Evolutionary conservation across 2,113 vertebrate genomes (phyloP).

Genomic region (Falcunculus frontatus): DNA sequence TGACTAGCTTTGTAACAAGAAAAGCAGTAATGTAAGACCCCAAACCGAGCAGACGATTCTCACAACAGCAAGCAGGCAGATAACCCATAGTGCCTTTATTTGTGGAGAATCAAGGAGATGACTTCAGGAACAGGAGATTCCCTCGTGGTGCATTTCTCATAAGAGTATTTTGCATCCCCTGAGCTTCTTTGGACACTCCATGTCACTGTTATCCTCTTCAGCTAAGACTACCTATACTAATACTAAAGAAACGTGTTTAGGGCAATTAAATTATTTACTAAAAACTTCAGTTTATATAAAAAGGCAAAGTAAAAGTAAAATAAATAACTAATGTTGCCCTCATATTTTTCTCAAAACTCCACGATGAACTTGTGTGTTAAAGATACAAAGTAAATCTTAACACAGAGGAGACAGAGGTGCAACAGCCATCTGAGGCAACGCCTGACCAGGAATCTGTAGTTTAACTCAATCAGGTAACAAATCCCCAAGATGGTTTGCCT

Average conservation of each 20-base stretch:
- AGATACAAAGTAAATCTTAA: background rate
- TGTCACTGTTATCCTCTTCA: background rate
- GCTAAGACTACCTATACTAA: background rate
- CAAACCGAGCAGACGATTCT: background rate
- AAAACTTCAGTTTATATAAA: background rate
- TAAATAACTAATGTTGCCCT: background rate
- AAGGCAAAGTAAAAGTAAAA: background rate
- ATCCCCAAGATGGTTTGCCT: background rate
- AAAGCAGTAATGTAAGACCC: background rate
- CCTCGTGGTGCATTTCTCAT: fast-evolving
- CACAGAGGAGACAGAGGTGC: background rate
- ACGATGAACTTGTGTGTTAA: background rate
- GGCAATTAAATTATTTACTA: background rate
- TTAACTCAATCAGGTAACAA: background rate
- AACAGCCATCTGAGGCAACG: background rate
- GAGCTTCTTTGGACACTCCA: background rate
- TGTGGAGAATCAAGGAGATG: background rate
- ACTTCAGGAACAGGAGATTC: background rate
- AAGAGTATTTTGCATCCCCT: background rate
- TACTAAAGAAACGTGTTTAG: background rate
- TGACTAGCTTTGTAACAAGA: background rate
- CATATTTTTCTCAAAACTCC: background rate
- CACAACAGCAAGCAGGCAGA: background rate
- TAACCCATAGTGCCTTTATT: background rate
- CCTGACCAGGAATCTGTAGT: background rate